Percentiles rank a stretch among this genome's conserved stretches.
Evolutionary conservation across 2,797 vertebrate species (phyloP).

Genomic region (Orientallactaga sibirica): DNA sequence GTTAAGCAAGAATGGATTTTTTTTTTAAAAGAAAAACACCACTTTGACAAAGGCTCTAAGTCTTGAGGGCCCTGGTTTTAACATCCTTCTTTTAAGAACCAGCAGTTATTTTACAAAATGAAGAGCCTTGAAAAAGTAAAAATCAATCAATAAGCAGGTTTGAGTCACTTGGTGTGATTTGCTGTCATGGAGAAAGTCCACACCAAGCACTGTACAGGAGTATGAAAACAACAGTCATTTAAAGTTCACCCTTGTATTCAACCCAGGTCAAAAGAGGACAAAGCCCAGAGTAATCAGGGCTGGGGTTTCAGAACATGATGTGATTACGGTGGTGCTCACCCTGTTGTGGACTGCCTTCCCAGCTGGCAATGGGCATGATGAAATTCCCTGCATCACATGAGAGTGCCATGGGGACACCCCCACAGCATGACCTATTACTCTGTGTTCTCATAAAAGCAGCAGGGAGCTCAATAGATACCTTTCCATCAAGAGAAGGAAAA

Average conservation of each 20-base stretch:
- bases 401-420: constrained; percentile 77
- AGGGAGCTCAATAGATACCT: neutral
- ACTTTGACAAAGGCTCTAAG: neutral
- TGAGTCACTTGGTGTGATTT: neutral
- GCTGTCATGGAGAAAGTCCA: constrained; percentile 22
- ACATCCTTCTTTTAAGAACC: neutral
- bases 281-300: constrained; percentile 67
- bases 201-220: constrained; percentile 63
- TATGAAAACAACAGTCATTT: constrained; percentile 73
- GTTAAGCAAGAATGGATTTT: neutral
- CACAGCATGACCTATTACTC: constrained; percentile 72
- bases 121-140: neutral
- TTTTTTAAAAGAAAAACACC: neutral
- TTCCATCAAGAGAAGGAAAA: constrained; percentile 25
- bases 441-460: constrained; percentile 70
- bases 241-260: constrained; percentile 76
- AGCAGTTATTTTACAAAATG: neutral
- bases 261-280: constrained; percentile 81
- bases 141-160: constrained; percentile 22
- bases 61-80: neutral
- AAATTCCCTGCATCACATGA: constrained; percentile 72
- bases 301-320: constrained; percentile 85
- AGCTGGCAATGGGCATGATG: constrained; percentile 65
- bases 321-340: constrained; percentile 75
- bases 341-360: constrained; percentile 59